Base-by-base conservation (phyloP, 2,113 vertebrate genomes). In the Centropus bengalensis region DNA sequence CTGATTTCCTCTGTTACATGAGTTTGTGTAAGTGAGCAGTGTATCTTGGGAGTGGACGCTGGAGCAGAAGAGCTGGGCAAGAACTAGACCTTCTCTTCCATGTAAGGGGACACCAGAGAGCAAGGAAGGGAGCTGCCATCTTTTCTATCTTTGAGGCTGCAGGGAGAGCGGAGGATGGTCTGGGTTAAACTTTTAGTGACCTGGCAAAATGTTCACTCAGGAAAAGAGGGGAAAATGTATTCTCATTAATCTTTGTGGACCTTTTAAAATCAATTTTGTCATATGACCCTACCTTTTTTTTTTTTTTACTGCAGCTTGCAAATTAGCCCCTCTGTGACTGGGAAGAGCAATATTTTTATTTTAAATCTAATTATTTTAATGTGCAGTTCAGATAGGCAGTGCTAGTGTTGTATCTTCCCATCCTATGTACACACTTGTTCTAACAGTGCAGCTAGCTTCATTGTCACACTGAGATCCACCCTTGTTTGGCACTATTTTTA, bases 91-190 rank as follows among this genome's bases (percentile, higher is more conserved):
- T n/a, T 33, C 6, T 45, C 44, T 80, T 63, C 19, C 9, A 4
- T 8, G 15, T 64, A 18, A 74, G 23, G n/a, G 12, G 51, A 66
- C 24, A 66, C 68, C 7, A 21, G 22, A 84, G 54, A 14, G 5
- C 4, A 1, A 81, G 23, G 42, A 1, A 81, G 23, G 42, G 17
- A 67, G 20, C 15, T 55, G 4, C 14, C 16, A 8, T 67, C 6
- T 52, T 33, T 59, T 2, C 14, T 16, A 6, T 70, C 6, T 44
- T 33, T 28, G 22, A 28, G 4, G 5, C 10, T 1, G 1, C 1
- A 4, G 63, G 33, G 23, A 45, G 3, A 14, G 18, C 36, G 22
- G 14, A 58, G 6, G 4, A 17, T n/a, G 36, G 14, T 38, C 79
- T 0, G 12, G 8, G 21, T 76, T 73, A 30, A 85, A 68, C 22